A percentile compares a stretch with the other conserved stretches of the same genome.
These are phyloP conservation scores for Cyprinella venusta DNA, from an alignment of 2,797 vertebrate genomes.

Conservation along the genomic window DNA sequence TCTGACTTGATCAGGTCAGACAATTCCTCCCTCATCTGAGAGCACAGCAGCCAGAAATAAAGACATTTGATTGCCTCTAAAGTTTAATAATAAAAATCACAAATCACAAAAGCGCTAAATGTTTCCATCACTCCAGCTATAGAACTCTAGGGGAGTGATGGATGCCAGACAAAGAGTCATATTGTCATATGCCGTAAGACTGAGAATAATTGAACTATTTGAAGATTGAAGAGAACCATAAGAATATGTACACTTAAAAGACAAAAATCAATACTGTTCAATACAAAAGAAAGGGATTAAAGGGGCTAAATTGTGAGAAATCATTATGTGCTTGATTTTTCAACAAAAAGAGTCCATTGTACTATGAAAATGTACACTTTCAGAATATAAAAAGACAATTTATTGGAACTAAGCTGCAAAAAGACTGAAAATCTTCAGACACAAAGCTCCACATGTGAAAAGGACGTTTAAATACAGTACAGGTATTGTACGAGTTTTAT, in stretches of 20 bases:
- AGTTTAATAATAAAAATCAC: neutral
- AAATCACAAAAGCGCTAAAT: neutral
- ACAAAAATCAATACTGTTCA: neutral
- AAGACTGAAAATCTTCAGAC: neutral
- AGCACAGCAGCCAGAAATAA: slow-evolving; percentile 53
- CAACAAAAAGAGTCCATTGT: neutral
- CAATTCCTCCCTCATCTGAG: slow-evolving; percentile 69
- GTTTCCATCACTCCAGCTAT: neutral
- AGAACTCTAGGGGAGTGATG: no score
- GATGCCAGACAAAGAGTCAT: neutral
- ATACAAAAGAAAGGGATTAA: neutral
- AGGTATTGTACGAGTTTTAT: neutral
- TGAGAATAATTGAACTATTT: neutral
- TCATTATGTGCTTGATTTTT: neutral
- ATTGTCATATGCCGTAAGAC: neutral
- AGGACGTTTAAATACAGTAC: neutral
- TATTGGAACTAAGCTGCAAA: neutral
- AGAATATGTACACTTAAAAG: neutral
- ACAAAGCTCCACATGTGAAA: neutral
- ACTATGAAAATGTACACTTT: neutral
- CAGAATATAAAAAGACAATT: neutral
- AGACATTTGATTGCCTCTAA: neutral
- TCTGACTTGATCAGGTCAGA: slow-evolving; percentile 57
- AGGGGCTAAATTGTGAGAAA: neutral
- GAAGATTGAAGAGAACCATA: neutral